Evolutionary conservation across 1,140 invertebrate species (phyloP).

Genomic region (Stenopsyche tienmushanensis): DNA sequence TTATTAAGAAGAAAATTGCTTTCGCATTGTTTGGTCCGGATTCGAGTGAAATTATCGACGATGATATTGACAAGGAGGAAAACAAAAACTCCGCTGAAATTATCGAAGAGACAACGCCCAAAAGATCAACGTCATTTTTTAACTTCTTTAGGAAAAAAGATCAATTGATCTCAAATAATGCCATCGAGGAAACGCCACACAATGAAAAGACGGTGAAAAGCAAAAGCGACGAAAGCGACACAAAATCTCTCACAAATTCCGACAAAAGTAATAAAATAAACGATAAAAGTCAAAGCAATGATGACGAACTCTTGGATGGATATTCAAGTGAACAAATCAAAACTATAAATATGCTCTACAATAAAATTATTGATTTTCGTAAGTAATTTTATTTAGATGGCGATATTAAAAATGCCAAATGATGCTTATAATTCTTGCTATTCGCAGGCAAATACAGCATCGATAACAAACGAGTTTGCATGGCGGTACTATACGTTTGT

Average conservation of each 20-base stretch:
- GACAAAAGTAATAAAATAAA: too few species aligned
- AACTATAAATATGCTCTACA: background rate
- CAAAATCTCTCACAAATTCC: too few species aligned
- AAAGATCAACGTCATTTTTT: too few species aligned
- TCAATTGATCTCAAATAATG: too few species aligned
- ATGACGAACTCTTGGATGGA: background rate
- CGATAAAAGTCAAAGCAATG: too few species aligned
- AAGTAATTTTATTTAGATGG: background rate
- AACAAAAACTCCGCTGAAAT: background rate
- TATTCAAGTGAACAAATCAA: conserved; percentile 8
- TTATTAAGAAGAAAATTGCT: conserved; percentile 3
- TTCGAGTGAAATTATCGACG: background rate
- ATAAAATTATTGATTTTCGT: conserved; percentile 1
- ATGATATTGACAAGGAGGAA: background rate
- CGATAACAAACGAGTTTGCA: conserved; percentile 21
- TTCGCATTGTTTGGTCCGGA: conserved; percentile 8
- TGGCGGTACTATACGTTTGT: conserved; percentile 32
- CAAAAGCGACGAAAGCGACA: too few species aligned
- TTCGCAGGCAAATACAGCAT: conserved; percentile 34
- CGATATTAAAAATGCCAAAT: background rate
- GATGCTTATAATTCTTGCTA: background rate
- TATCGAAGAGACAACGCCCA: too few species aligned
- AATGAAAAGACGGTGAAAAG: too few species aligned
- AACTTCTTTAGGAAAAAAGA: too few species aligned
- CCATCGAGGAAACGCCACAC: too few species aligned